Base-by-base conservation (phyloP, 2,113 vertebrate genomes). In the Solenodon paradoxus region DNA sequence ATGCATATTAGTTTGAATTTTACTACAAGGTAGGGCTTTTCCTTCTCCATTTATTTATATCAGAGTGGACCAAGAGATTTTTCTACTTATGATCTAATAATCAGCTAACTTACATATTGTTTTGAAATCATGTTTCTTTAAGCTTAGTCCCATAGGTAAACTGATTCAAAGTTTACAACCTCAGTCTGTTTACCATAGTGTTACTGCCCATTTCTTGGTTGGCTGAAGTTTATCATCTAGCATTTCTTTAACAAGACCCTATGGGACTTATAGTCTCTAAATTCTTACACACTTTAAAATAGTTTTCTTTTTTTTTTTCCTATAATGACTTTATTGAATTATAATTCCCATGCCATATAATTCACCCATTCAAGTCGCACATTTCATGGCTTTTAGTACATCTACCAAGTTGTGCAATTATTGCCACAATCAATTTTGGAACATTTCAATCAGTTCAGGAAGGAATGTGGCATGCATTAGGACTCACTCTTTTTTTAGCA, bases 221-320 rank as follows among this genome's bases (percentile, higher is more conserved):
- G 84, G 77, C 63, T 95, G 88, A 94, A 40, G 90, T 92, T 95
- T 87, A 88, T 95, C 88, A 92, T 96, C 88, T 64, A 84, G 88
- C 84, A 66, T 96, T 94, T 95, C 84, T 81, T 95, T 95, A 97
- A 97, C 85, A 95, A 96, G 84, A 81, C 7, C 66, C 64, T 59
- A 9, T 92, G 94, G 95, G 88, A 94, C 94, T 97, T 96, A 49
- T 69, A 77, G 66, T 88, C 71, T 96, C 53, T 85, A 72, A 72
- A 49, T 95, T 94, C 86, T 61, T 75, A 83, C 4, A 24, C 22
- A 38, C 82, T 93, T 94, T 63, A 82, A 81, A 92, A 81, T 80
- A 6, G 17, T 47, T 85, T 26, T 63, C 17, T 88, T 68, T 47
- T 55, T 77, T 69, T 53, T 80, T 47, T 19, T 19, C 35, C 40